A percentile compares a stretch with the other conserved stretches of the same genome.
Conservation (phyloP, 2,113 vertebrate species). For the Pao palembangensis region DNA sequence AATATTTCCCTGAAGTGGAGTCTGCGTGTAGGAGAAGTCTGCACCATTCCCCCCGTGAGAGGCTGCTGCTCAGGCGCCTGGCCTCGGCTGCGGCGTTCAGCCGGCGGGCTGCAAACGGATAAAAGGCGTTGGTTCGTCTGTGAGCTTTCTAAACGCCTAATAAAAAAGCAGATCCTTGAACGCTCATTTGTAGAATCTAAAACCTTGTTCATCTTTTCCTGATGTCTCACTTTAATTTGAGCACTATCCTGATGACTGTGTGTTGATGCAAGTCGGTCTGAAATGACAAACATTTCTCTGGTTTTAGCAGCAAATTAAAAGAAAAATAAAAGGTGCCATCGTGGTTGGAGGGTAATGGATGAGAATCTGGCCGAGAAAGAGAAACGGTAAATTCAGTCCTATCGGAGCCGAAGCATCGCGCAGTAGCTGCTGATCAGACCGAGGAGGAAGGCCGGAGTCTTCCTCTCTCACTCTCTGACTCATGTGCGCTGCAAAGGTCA, state of each 20-base stretch:
- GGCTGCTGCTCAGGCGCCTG: slow-evolving; percentile 7
- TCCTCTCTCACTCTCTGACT: slow-evolving; percentile 28
- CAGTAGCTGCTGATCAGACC: slow-evolving; percentile 18
- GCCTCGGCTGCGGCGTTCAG: slow-evolving; percentile 35
- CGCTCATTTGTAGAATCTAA: not conserved
- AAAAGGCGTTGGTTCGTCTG: not conserved
- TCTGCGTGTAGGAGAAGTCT: slow-evolving; percentile 12
- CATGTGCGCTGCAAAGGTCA: slow-evolving; percentile 57
- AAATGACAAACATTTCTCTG: too few species aligned
- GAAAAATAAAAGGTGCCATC: too few species aligned
- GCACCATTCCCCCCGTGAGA: slow-evolving; percentile 6
- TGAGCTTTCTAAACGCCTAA: not conserved
- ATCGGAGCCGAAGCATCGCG: not conserved
- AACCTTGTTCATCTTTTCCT: not conserved
- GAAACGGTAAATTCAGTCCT: too few species aligned
- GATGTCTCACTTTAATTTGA: not conserved
- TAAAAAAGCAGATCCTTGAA: not conserved
- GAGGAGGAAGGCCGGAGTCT: slow-evolving; percentile 6
- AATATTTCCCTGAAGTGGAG: slow-evolving; percentile 43
- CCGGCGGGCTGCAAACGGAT: slow-evolving; percentile 12
- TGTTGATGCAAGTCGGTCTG: too few species aligned
- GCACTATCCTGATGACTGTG: not conserved
- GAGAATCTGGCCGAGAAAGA: too few species aligned
- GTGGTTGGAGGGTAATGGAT: too few species aligned
- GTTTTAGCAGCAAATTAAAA: too few species aligned